Percentiles rank a stretch among this genome's conserved stretches.
Evolutionary conservation across 37 sponge, comb jelly and placozoan species (phyloP).

Genomic region (Tethya wilhelma): DNA sequence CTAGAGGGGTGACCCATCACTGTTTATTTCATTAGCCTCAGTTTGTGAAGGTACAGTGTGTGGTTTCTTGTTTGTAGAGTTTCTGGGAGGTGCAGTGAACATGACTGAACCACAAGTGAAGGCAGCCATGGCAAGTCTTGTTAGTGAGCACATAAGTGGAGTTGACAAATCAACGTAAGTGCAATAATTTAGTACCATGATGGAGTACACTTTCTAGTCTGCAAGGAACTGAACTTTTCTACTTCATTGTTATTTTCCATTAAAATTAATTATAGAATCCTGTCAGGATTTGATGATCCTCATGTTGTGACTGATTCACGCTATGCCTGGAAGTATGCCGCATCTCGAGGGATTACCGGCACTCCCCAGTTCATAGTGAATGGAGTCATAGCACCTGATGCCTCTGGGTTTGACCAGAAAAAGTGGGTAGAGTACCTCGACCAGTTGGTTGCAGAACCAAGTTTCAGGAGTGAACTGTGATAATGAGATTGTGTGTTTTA

Average conservation of each 20-base stretch:
- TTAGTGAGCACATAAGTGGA: not conserved
- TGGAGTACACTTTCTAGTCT: not conserved
- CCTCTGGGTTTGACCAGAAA: not conserved
- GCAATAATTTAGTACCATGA: not conserved
- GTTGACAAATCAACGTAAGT: not conserved
- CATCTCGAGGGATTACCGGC: slow-evolving; percentile 46
- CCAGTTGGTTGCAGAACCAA: slow-evolving; percentile 13
- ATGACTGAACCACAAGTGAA: slow-evolving; percentile 66
- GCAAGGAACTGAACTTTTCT: not conserved
- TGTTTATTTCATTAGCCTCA: not conserved
- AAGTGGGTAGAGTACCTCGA: slow-evolving; percentile 45
- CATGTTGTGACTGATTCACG: slow-evolving; percentile 19
- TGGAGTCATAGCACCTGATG: slow-evolving; percentile 39
- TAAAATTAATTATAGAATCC: slow-evolving; percentile 20
- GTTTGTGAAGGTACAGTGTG: not conserved
- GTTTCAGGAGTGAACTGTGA: not conserved
- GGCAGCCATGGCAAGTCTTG: slow-evolving; percentile 27
- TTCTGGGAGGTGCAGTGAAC: slow-evolving; percentile 61
- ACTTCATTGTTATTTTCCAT: not conserved
- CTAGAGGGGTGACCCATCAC: not conserved
- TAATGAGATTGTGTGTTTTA: too few relatives aligned
- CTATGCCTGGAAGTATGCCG: slow-evolving; percentile 68
- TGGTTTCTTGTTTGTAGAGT: slow-evolving; percentile 16
- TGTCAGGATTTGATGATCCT: slow-evolving; percentile 43
- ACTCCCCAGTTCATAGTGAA: slow-evolving; percentile 67